Conservation (phyloP, 1,140 invertebrate genomes). For the Homarus americanus region DNA sequence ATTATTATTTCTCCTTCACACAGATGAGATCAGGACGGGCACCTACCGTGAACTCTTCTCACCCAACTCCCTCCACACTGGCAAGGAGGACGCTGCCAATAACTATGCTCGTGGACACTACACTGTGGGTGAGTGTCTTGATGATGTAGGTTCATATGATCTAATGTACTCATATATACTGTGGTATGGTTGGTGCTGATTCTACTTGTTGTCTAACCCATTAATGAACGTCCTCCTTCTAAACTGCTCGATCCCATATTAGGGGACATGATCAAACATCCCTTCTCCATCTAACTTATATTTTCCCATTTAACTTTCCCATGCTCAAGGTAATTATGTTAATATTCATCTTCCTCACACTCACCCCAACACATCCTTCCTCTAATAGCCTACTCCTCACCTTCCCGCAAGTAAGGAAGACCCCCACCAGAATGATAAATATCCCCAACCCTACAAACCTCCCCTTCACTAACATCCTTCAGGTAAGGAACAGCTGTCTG, state of each 20-base stretch:
- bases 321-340: neutral
- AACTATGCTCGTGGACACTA: slow-evolving; percentile 37
- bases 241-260: no score
- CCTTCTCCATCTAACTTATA: neutral
- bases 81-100: slow-evolving; percentile 40
- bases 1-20: neutral
- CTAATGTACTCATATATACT: no score
- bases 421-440: neutral
- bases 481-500: slow-evolving; percentile 47
- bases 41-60: slow-evolving; percentile 21
- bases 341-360: neutral
- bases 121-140: slow-evolving; percentile 8
- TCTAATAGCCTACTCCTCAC: neutral
- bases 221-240: no score
- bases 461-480: neutral
- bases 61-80: slow-evolving; percentile 11
- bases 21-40: slow-evolving; percentile 24
- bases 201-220: no score
- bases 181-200: no score
- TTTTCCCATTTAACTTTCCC: neutral
- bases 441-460: neutral
- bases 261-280: neutral
- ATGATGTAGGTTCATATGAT: no score
- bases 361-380: neutral
- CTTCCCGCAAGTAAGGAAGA: neutral